A percentile compares a stretch with the other conserved stretches of the same genome.
These are phyloP conservation scores for Tholera decimalis DNA, from an alignment of 2,888 invertebrate species.

Conservation along the genomic window DNA sequence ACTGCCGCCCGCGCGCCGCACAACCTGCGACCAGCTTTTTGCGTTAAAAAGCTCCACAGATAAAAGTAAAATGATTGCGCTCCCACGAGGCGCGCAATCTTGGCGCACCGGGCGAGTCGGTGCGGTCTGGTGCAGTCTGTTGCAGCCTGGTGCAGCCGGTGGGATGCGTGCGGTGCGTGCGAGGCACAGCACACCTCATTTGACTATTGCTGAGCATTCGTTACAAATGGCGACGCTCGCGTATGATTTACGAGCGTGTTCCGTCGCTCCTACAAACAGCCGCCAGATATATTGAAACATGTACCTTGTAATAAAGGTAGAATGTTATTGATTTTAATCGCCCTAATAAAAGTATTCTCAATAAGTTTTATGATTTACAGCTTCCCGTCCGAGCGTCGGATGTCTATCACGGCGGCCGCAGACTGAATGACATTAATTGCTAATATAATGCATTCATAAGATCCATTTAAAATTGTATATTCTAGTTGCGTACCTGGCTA, in stretches of 20 bases:
- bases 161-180: conserved; percentile 18
- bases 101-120: conserved; percentile 32
- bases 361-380: conserved; percentile 48
- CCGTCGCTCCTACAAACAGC: conserved; percentile 13
- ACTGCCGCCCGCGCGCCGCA: conserved; percentile 74
- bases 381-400: conserved; percentile 26
- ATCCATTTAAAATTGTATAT: conserved; percentile 21
- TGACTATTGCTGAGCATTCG: conserved; percentile 41
- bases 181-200: conserved; percentile 39
- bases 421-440: conserved; percentile 34
- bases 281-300: conserved; percentile 20
- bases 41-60: conserved; percentile 81
- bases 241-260: conserved; percentile 44
- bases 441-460: conserved; percentile 35
- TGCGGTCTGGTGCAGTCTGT: conserved; percentile 7
- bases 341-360: conserved; percentile 35
- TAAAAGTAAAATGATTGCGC: conserved; percentile 82
- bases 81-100: conserved; percentile 75
- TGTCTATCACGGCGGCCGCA: conserved; percentile 39
- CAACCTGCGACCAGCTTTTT: conserved; percentile 86
- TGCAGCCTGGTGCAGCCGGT: conserved; percentile 19
- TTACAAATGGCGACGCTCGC: conserved; percentile 39
- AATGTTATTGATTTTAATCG: conserved; percentile 48
- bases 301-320: not conserved
- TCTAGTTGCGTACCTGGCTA: not conserved